phyloP scores from a whole-genome alignment of 1,140 invertebrate genomes.

The Euura saliciscinereae region DNA sequence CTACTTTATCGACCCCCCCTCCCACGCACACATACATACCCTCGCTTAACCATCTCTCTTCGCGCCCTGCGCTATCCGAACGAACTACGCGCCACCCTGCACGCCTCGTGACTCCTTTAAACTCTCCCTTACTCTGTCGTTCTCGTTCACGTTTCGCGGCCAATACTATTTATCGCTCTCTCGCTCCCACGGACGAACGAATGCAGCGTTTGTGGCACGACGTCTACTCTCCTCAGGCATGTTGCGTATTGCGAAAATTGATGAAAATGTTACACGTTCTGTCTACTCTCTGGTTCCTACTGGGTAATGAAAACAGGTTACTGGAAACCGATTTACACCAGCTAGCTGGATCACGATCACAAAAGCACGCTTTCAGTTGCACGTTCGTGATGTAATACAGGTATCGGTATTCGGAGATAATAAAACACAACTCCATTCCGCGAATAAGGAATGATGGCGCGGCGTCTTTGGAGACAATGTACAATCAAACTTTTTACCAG shows the following conservation, averaged over 20 bases:
- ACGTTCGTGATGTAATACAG: too few species aligned
- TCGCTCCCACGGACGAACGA: constrained; percentile 11
- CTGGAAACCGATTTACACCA: too few species aligned
- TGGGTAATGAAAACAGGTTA: too few species aligned
- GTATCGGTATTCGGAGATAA: too few species aligned
- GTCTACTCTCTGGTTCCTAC: background rate
- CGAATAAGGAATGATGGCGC: too few species aligned
- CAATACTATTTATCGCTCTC: background rate
- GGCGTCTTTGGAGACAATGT: too few species aligned
- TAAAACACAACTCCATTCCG: too few species aligned
- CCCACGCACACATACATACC: constrained; percentile 27
- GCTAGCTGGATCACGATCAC: too few species aligned
- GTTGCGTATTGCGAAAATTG: constrained; percentile 33
- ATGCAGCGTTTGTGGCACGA: background rate
- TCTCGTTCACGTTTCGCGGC: too few species aligned
- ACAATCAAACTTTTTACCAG: too few species aligned
- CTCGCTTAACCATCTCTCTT: constrained; percentile 20
- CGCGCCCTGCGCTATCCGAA: constrained; percentile 1
- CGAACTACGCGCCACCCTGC: constrained; percentile 3
- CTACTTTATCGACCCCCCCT: constrained; percentile 59
- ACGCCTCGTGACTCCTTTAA: constrained; percentile 16
- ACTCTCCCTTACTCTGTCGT: constrained; percentile 2
- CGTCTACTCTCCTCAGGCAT: constrained; percentile 20
- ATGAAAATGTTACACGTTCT: background rate
- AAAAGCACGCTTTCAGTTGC: too few species aligned